Evolutionary conservation across 2,888 invertebrate species (phyloP).

Genomic region (Helleia helle): DNA sequence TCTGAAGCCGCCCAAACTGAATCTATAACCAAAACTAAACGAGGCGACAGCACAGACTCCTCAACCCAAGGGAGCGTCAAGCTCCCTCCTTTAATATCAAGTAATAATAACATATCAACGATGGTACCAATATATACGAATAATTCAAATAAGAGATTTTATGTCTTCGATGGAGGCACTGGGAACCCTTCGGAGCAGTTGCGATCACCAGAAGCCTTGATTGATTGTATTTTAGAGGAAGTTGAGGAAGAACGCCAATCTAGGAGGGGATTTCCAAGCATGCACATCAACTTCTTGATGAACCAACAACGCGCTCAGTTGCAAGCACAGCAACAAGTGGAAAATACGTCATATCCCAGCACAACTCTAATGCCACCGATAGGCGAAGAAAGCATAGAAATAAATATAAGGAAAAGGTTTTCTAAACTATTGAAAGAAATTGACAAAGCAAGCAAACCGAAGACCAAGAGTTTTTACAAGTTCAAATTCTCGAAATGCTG

Average conservation of each 20-base stretch:
- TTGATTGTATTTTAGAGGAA: conserved; percentile 62
- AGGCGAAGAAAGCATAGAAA: conserved; percentile 72
- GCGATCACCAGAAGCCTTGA: conserved; percentile 60
- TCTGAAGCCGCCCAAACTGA: conserved; percentile 59
- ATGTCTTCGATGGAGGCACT: conserved; percentile 63
- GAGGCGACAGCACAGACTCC: conserved; percentile 58
- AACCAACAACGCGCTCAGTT: conserved; percentile 52
- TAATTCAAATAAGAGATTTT: conserved; percentile 55
- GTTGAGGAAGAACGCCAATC: conserved; percentile 63
- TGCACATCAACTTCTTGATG: conserved; percentile 66
- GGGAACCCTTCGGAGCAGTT: conserved; percentile 50
- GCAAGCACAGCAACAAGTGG: conserved; percentile 41
- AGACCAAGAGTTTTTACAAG: conserved; percentile 81
- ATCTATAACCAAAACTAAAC: conserved; percentile 46
- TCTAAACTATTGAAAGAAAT: conserved; percentile 71
- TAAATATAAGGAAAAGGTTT: conserved; percentile 70
- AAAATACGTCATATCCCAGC: conserved; percentile 42
- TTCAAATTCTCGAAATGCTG: conserved; percentile 79
- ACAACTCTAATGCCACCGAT: conserved; percentile 67
- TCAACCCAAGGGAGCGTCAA: conserved; percentile 70
- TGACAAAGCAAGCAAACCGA: conserved; percentile 67
- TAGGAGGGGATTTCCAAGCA: conserved; percentile 62
- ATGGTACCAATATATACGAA: conserved; percentile 62
- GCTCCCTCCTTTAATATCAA: conserved; percentile 44
- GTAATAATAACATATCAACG: conserved; percentile 59